Evolutionary conservation across 2,113 vertebrate species (phyloP).

Genomic region (Melanerpes aurifrons): DNA sequence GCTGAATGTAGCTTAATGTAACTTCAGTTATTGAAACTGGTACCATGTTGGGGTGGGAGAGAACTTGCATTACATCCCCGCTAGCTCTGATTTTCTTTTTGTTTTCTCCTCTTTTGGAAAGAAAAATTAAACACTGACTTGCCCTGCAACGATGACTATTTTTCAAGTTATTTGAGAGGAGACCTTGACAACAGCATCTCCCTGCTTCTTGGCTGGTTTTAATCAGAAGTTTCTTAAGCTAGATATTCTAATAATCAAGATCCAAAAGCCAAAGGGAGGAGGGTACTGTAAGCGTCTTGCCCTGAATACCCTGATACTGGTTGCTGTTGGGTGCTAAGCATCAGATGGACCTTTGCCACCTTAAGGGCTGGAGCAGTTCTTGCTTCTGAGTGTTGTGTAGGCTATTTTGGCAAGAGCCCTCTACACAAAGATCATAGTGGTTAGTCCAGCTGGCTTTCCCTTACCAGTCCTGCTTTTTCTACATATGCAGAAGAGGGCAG

Average conservation of each 20-base stretch:
- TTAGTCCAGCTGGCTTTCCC: neutral
- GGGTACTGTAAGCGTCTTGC: neutral
- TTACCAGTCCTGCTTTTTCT: neutral
- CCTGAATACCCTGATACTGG: neutral
- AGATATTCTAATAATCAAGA: neutral
- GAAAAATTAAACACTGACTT: neutral
- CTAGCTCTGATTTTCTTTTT: neutral
- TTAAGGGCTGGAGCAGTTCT: neutral
- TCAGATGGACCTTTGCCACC: neutral
- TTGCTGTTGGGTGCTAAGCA: neutral
- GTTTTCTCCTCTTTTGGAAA: neutral
- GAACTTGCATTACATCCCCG: neutral
- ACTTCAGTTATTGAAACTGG: neutral
- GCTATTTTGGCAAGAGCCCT: neutral
- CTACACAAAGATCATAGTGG: neutral
- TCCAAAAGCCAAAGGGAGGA: neutral
- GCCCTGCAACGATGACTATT: neutral
- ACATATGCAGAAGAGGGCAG: neutral
- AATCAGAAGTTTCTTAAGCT: neutral
- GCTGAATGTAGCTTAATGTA: neutral
- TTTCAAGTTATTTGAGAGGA: neutral
- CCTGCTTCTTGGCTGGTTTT: neutral
- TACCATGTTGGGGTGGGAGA: neutral
- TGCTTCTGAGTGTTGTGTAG: accelerated
- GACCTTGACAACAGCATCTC: neutral